A percentile compares a stretch with the other conserved stretches of the same genome.
Conservation (phyloP, 2,888 invertebrate species). For the Penaeus monodon region DNA sequence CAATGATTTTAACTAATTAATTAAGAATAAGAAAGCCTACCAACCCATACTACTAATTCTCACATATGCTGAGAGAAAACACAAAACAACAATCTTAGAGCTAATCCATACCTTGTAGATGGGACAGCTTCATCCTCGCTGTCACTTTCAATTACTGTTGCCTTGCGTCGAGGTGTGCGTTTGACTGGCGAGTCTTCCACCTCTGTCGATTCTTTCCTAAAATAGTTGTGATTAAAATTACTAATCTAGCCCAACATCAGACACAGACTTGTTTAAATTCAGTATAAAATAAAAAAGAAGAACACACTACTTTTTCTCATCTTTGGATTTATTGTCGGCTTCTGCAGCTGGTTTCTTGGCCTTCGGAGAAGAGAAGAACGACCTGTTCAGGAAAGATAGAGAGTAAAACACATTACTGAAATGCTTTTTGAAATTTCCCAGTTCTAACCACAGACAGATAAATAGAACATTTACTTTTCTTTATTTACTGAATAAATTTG, state of each 20-base stretch:
- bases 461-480: no score
- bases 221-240: background rate
- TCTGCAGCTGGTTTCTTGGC: conserved; percentile 10
- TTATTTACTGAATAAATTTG: no score
- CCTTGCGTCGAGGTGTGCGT: background rate
- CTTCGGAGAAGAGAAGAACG: conserved; percentile 22
- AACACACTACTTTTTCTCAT: background rate
- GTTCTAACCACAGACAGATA: no score
- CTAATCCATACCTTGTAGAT: conserved; percentile 21
- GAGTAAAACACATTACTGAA: no score
- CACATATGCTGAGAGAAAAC: background rate
- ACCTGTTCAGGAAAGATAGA: background rate
- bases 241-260: background rate
- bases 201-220: background rate
- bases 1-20: no score
- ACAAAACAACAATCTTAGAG: background rate
- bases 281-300: background rate
- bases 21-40: background rate
- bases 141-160: conserved; percentile 51
- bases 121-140: conserved; percentile 49
- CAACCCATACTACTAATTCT: background rate
- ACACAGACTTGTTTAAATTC: background rate
- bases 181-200: conserved; percentile 47
- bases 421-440: no score
- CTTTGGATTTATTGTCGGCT: background rate